These are phyloP conservation scores for Radopholus similis DNA, from an alignment of 1,140 invertebrate genomes.

Conservation along the genomic window DNA sequence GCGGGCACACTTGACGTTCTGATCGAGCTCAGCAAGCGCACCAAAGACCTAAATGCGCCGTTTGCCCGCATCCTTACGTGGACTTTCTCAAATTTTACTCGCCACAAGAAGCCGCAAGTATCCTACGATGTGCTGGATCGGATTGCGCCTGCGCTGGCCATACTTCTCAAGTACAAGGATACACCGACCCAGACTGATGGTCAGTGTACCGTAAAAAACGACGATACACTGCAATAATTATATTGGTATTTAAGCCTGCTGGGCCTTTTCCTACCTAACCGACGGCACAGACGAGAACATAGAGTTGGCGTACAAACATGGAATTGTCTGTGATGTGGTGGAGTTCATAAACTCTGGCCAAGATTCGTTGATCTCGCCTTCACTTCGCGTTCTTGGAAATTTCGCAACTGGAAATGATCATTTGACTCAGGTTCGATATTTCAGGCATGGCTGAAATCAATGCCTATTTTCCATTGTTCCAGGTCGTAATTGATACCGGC, in stretches of 20 bases:
- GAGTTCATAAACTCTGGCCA: slow-evolving; percentile 12
- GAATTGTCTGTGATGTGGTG: slow-evolving; percentile 6
- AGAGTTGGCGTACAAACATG: slow-evolving; percentile 4
- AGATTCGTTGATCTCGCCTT: slow-evolving; percentile 25
- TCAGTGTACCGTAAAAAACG: not conserved
- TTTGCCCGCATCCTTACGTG: slow-evolving; percentile 38
- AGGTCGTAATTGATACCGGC: slow-evolving; percentile 34
- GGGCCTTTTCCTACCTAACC: slow-evolving; percentile 44
- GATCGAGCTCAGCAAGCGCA: not conserved
- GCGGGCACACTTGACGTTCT: slow-evolving; percentile 7
- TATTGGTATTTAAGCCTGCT: slow-evolving; percentile 11
- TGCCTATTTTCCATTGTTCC: not conserved
- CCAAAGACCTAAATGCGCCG: not conserved
- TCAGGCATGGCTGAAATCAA: not conserved
- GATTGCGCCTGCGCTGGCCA: slow-evolving; percentile 17
- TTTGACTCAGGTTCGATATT: slow-evolving; percentile 20
- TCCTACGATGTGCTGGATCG: not conserved
- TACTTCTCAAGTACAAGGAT: slow-evolving; percentile 20
- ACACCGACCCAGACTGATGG: slow-evolving; percentile 10
- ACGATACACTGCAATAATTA: not conserved
- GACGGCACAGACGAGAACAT: slow-evolving; percentile 40
- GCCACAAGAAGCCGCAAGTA: slow-evolving; percentile 36
- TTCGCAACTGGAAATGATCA: slow-evolving; percentile 35
- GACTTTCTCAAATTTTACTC: slow-evolving; percentile 34
- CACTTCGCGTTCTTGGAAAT: slow-evolving; percentile 39